Evolutionary conservation across 2,888 invertebrate species (phyloP).

Genomic region (Synergus umbraculus): DNA sequence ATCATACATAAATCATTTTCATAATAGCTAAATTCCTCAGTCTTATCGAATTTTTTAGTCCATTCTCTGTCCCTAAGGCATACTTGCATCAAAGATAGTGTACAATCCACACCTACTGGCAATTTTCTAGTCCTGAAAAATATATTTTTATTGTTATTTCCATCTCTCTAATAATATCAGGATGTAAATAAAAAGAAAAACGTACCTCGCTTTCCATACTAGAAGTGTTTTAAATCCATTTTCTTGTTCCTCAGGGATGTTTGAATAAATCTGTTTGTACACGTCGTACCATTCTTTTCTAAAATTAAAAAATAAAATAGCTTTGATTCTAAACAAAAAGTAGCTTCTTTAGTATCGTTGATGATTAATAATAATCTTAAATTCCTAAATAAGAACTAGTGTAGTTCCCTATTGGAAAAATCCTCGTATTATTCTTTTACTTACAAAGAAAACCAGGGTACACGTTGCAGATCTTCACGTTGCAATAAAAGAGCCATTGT

Average conservation of each 20-base stretch:
- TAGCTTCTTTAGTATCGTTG: neutral
- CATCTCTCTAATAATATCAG: neutral
- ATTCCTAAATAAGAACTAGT: neutral
- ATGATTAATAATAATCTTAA: neutral
- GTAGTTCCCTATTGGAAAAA: neutral
- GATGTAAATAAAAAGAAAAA: conserved; percentile 4
- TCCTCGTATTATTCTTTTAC: conserved; percentile 46
- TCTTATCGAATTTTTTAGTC: conserved; percentile 66
- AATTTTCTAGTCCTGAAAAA: conserved; percentile 67
- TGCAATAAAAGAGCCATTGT: conserved; percentile 63
- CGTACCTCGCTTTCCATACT: conserved; percentile 74
- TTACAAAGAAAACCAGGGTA: conserved; percentile 71
- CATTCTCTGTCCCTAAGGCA: conserved; percentile 71
- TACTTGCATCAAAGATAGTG: conserved; percentile 70
- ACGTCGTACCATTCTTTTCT: conserved; percentile 72
- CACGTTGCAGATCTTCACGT: conserved; percentile 61
- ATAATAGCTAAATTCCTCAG: conserved; percentile 64
- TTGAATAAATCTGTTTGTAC: conserved; percentile 71
- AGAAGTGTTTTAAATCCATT: conserved; percentile 68
- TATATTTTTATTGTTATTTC: conserved; percentile 11
- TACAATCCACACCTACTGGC: conserved; percentile 72
- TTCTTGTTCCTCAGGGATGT: conserved; percentile 64
- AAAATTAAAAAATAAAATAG: conserved; percentile 32
- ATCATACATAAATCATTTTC: conserved; percentile 80
- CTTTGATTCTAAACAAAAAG: neutral